phyloP scores from a whole-genome alignment of 2,888 invertebrate species.

The Chrysomela aeneicollis region DNA sequence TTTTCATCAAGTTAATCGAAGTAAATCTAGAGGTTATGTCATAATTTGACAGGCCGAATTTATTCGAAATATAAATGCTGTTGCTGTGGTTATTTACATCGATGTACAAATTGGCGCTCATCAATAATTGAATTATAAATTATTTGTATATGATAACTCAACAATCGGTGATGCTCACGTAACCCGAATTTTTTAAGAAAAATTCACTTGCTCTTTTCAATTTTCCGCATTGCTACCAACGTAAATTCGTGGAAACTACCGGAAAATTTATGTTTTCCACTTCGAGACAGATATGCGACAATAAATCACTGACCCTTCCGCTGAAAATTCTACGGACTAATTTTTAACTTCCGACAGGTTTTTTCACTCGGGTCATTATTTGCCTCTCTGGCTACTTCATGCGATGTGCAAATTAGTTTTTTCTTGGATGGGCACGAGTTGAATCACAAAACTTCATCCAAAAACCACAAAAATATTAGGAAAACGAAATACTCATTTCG shows the following conservation, averaged over 20 bases:
- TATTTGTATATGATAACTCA: no score
- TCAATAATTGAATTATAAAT: no score
- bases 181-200: neutral
- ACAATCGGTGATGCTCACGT: slow-evolving; percentile 9
- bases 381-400: neutral
- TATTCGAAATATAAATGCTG: no score
- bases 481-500: no score
- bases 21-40: no score
- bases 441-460: no score
- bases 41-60: no score
- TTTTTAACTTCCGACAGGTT: slow-evolving; percentile 23
- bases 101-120: no score
- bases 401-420: neutral
- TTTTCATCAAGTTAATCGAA: no score
- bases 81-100: no score
- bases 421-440: neutral
- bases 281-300: slow-evolving; percentile 19
- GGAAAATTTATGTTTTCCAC: slow-evolving; percentile 20
- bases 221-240: neutral
- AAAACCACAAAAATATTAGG: no score
- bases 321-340: slow-evolving; percentile 11
- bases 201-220: neutral
- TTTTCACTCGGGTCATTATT: slow-evolving; percentile 13
- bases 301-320: slow-evolving; percentile 21
- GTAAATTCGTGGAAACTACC: slow-evolving; percentile 16